phyloP scores from a whole-genome alignment of 2,113 vertebrate genomes.

The Onychostoma macrolepis region DNA sequence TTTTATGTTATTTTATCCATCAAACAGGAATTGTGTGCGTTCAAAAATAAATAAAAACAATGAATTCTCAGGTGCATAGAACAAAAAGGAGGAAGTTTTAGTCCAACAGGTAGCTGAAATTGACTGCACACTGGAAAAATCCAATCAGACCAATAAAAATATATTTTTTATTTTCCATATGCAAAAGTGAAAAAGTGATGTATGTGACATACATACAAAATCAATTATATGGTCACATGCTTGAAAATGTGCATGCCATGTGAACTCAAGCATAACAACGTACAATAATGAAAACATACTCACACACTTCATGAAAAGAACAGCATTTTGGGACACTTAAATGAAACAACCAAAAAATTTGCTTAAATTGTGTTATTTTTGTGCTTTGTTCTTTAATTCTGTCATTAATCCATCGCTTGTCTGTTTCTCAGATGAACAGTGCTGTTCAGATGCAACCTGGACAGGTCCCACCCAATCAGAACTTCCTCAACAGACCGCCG shows the following conservation, averaged over 20 bases:
- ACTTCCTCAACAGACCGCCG: conserved; percentile 70
- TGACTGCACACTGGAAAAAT: no score
- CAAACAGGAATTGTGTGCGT: no score
- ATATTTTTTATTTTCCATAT: no score
- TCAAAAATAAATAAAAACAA: no score
- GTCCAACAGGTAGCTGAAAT: no score
- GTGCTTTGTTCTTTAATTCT: not conserved
- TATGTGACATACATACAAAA: no score
- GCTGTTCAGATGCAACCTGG: conserved; percentile 74
- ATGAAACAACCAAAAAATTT: not conserved
- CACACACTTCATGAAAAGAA: not conserved
- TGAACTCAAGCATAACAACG: not conserved
- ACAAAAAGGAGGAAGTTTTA: no score
- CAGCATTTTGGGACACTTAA: not conserved
- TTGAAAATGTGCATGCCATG: not conserved
- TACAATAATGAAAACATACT: not conserved
- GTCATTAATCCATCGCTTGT: not conserved
- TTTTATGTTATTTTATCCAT: no score
- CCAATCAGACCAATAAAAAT: no score
- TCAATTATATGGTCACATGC: not conserved
- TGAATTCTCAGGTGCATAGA: no score
- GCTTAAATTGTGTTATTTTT: not conserved
- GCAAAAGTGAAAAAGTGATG: no score
- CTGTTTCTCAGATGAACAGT: conserved; percentile 62
- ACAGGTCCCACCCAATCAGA: conserved; percentile 75